Evolutionary conservation across 1,140 invertebrate genomes (phyloP).

Genomic region (Periplaneta americana): DNA sequence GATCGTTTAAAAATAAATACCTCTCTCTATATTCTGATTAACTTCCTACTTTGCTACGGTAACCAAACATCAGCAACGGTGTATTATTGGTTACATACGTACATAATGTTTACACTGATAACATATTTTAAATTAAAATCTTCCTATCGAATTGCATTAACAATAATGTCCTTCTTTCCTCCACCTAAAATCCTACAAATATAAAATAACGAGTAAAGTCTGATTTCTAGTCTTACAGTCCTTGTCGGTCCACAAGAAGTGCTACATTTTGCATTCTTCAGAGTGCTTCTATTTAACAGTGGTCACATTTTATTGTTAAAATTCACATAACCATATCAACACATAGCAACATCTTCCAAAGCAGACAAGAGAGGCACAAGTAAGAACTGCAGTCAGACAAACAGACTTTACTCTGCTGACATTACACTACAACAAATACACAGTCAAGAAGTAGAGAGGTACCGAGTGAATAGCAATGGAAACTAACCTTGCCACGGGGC

Average conservation of each 20-base stretch:
- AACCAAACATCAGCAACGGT: background rate
- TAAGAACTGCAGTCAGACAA: background rate
- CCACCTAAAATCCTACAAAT: background rate
- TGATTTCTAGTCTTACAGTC: background rate
- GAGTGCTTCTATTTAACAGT: background rate
- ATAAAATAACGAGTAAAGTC: background rate
- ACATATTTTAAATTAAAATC: background rate
- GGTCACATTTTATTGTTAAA: background rate
- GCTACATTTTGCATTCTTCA: background rate
- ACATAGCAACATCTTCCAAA: background rate
- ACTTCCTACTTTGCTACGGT: constrained; percentile 3
- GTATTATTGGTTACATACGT: background rate
- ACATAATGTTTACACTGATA: background rate
- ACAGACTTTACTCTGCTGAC: background rate
- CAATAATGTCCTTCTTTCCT: constrained; percentile 12
- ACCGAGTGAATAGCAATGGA: constrained; percentile 14
- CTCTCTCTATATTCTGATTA: background rate
- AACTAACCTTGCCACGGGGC: constrained; percentile 22
- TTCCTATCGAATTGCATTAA: background rate
- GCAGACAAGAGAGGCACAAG: background rate
- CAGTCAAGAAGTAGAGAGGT: constrained; percentile 2
- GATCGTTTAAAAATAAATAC: constrained; percentile 14
- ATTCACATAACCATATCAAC: background rate
- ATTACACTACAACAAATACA: constrained; percentile 1
- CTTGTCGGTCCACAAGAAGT: background rate